Base-by-base conservation (phyloP, 2,888 invertebrate genomes). In the Pherbina coryleti region DNA sequence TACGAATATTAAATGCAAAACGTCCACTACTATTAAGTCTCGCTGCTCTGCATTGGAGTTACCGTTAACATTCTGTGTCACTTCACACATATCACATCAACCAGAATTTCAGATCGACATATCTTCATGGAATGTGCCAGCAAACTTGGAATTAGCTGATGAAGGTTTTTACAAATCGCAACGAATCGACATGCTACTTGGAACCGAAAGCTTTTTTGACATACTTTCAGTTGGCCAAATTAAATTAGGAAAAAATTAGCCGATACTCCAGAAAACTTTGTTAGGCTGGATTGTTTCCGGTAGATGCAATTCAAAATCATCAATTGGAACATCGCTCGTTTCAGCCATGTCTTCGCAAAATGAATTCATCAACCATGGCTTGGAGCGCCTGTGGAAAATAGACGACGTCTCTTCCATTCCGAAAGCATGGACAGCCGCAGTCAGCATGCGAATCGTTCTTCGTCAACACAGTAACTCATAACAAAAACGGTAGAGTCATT, bases 231-330 rank as follows among this genome's bases (percentile, higher is more conserved):
- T 81, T 25, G 82, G 78, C 3, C 79, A 82, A 76, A 79, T 82
- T n/a, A 80, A 80, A 22, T 25, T 25, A n/a, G 80, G 79, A 17
- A 17, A 31, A 2, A 62, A 76, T 53, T 67, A 79, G 7, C 82
- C 81, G 0, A 77, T 70, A 28, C 75, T 82, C 1, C 82, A 82
- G 55, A 82, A 82, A 67, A 81, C 82, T 0, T 51, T 79, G 7
- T 67, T 82, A 14, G 81, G 82, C 19, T 82, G 82, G 81, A 75
- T 81, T 3, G 79, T 82, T 3, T 79, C 81, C 3, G 81, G 79
- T 1, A 49, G 67, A 19, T 81, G 37, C 37, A 5, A 37, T 37
- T 37, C 8, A 37, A 37, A 37, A 76, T 31, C 22, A 79, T 5
- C n/a, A 72, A 14, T 28, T 34, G 25, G 76, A 76, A 11, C 76